Evolutionary conservation across 2,888 invertebrate genomes (phyloP), one percentile per base, ranked within the genome.

Genomic region (Agriopis leucophaearia): DNA sequence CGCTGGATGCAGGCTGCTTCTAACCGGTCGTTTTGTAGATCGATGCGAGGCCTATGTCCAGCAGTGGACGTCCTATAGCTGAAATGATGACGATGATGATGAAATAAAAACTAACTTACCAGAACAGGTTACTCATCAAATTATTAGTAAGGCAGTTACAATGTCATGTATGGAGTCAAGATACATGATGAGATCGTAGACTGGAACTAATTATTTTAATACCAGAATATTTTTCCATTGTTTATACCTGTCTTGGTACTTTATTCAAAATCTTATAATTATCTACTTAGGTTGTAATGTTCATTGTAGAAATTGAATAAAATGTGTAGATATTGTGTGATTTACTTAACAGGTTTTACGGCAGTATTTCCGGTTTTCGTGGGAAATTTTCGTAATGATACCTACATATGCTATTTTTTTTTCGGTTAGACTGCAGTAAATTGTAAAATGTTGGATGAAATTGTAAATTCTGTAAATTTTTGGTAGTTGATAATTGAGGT

Each of bases 141-240:
- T 56, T 42, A 27, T 56, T 56, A 56, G 8, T 9, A 16, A 42
- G 44, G 18, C 8, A 55, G 8, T 54, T 40, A 42, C 40, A 15
- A 38, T 40, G 13, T 52, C 15, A 18, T 15, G 40, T 42, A 42
- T 54, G 42, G 12, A 40, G 40, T 55, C 42, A 18, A 55, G 40
- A 55, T 55, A 13, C 45, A 35, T 42, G 52, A n/a, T 51, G 35
- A 56, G 8, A 42, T 56, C 27, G 52, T 15, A 36, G 18, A 38
- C 44, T 51, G 64, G 64, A 64, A 64, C 64, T 27, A 51, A 57
- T 57, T 64, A 44, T 13, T 69, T 54, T 16, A 18, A 64, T 64
- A 52, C 13, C 16, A 15, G 38, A n/a, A 18, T 52, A 18, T 42
- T 58, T 38, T 64, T 50, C 45, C 45, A 51, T 64, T 64, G 51